Evolutionary conservation across 2,888 invertebrate genomes (phyloP).

Genomic region (Elmis aenea): DNA sequence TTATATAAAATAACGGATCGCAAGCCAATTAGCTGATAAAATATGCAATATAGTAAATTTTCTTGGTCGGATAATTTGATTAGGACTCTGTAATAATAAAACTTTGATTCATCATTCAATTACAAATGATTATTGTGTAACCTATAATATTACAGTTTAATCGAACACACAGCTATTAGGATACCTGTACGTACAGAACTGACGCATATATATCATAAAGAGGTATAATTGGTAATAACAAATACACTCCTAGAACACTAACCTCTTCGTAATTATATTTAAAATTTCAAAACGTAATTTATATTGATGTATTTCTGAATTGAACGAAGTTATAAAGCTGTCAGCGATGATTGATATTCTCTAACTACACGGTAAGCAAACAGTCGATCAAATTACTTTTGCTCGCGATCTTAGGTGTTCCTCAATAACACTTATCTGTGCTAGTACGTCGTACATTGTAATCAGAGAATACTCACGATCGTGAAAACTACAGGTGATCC

Average conservation of each 20-base stretch:
- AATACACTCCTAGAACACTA: constrained; percentile 32
- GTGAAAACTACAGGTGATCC: constrained; percentile 19
- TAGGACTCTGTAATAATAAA: no score
- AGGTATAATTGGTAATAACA: constrained; percentile 33
- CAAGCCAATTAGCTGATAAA: no score
- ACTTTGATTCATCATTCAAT: no score
- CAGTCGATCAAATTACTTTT: constrained; percentile 13
- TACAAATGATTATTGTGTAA: no score
- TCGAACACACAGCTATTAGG: no score
- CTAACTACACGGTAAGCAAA: constrained; percentile 33
- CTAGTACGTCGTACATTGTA: constrained; percentile 31
- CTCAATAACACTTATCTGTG: constrained; percentile 8
- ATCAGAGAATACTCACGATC: constrained; percentile 33
- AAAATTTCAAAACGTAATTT: constrained; percentile 38
- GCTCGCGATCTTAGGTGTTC: constrained; percentile 4
- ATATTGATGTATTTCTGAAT: constrained; percentile 39
- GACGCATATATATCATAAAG: constrained; percentile 27
- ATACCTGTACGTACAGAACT: no score
- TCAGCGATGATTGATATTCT: constrained; percentile 40
- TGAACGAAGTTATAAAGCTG: constrained; percentile 41
- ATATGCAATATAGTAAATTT: no score
- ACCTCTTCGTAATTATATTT: constrained; percentile 37
- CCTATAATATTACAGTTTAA: no score
- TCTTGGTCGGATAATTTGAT: no score
- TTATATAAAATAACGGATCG: no score